These are phyloP conservation scores for Gnathonemus echidnorhynchus DNA, from an alignment of 2,113 vertebrate genomes.

Conservation along the genomic window DNA sequence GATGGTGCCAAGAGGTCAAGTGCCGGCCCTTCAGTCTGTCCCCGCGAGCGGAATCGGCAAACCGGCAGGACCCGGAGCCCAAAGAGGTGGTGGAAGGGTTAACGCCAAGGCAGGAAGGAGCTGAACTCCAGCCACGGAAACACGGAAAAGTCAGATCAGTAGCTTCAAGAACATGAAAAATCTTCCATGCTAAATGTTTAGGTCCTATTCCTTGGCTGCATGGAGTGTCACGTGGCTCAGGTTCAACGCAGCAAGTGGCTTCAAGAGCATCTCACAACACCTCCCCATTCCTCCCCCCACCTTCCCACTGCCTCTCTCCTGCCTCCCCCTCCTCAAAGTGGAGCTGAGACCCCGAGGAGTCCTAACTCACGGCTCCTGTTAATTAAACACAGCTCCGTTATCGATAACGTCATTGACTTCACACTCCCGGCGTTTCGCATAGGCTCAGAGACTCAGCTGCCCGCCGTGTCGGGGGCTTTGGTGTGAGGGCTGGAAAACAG, in stretches of 20 bases:
- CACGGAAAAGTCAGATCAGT: neutral
- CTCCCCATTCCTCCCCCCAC: neutral
- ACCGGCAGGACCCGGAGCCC: neutral
- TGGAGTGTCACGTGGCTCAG: neutral
- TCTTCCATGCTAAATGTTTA: neutral
- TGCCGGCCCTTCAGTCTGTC: neutral
- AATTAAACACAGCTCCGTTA: neutral
- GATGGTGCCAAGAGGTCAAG: neutral
- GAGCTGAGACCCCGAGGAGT: neutral
- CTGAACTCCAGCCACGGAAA: neutral
- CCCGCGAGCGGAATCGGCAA: neutral
- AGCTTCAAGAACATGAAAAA: neutral
- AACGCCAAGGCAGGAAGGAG: neutral
- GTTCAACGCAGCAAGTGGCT: neutral
- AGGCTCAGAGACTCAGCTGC: neutral
- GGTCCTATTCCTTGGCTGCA: neutral
- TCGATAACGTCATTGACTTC: neutral
- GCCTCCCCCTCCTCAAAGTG: neutral
- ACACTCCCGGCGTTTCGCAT: neutral
- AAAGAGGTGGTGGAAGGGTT: neutral
- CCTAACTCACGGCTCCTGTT: neutral
- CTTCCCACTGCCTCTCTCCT: too few species aligned
- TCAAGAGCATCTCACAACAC: neutral
- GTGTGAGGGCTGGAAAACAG: neutral
- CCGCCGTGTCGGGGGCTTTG: neutral